Percentiles rank a stretch among this genome's conserved stretches.
Conservation (phyloP, 1,140 invertebrate species). For the Drosophila fuyamai region DNA sequence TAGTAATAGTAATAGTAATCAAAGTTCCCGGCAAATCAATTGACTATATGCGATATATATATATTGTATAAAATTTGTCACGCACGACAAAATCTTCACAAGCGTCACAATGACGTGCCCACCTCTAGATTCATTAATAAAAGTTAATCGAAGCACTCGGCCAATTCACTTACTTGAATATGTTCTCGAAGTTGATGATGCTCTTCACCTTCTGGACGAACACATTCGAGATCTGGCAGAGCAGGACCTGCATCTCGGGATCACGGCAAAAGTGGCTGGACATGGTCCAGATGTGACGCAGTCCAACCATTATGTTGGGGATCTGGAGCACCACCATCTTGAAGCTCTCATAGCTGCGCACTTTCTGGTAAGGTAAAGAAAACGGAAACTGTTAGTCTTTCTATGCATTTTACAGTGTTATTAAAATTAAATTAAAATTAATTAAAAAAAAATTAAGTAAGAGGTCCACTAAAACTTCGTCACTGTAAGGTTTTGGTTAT, state of each 20-base stretch:
- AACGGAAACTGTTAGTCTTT: background rate
- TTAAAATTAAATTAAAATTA: no score
- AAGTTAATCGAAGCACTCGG: background rate
- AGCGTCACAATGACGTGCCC: background rate
- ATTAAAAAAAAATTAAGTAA: background rate
- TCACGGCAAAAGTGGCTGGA: conserved; percentile 91
- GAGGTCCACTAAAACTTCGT: background rate
- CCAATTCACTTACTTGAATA: conserved; percentile 88
- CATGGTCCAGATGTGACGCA: conserved; percentile 93
- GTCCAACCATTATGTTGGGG: conserved; percentile 91
- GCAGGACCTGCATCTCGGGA: conserved; percentile 90
- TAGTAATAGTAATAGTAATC: background rate
- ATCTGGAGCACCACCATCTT: conserved; percentile 89
- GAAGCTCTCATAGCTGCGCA: conserved; percentile 90
- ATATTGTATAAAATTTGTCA: no score
- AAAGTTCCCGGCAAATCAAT: background rate
- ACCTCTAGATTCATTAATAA: background rate
- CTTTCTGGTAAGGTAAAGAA: conserved; percentile 86
- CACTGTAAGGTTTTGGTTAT: background rate
- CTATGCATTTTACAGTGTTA: background rate
- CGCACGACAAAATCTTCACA: no score
- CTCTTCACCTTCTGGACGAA: conserved; percentile 90
- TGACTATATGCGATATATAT: background rate
- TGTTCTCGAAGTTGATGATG: conserved; percentile 89
- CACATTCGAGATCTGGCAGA: conserved; percentile 92